phyloP scores from a whole-genome alignment of 2,888 invertebrate species.

The Hecatera dysodea region DNA sequence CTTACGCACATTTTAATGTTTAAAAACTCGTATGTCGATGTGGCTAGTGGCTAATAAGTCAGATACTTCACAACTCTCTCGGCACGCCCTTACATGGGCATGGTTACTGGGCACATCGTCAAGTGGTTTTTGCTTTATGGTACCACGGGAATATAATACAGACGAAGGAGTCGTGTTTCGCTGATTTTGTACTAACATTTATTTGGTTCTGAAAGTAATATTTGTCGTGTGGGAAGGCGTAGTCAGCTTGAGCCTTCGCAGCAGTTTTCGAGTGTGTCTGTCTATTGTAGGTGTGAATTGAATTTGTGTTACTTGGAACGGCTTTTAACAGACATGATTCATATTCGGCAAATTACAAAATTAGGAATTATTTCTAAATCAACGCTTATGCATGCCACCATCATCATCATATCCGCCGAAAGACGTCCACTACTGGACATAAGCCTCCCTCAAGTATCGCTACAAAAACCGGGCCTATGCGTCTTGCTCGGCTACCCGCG shows the following conservation, averaged over 20 bases:
- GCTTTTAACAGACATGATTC: too few relatives aligned
- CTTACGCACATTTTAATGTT: constrained; percentile 59
- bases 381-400: too few relatives aligned
- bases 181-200: constrained; percentile 41
- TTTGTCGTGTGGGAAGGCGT: constrained; percentile 9
- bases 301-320: neutral
- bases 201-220: constrained; percentile 35
- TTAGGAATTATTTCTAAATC: neutral
- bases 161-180: constrained; percentile 37
- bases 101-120: constrained; percentile 55
- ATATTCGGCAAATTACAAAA: neutral
- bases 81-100: constrained; percentile 64
- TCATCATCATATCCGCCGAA: too few relatives aligned
- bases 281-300: constrained; percentile 1
- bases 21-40: constrained; percentile 64
- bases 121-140: constrained; percentile 55
- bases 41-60: constrained; percentile 62
- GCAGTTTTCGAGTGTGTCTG: constrained; percentile 5
- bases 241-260: constrained; percentile 5
- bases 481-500: too few relatives aligned
- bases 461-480: too few relatives aligned
- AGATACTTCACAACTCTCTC: constrained; percentile 65
- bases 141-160: constrained; percentile 33
- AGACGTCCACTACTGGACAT: too few relatives aligned
- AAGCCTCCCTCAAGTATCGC: too few relatives aligned